Evolutionary conservation across 2,888 invertebrate genomes (phyloP).

Genomic region (Apantesis nais): DNA sequence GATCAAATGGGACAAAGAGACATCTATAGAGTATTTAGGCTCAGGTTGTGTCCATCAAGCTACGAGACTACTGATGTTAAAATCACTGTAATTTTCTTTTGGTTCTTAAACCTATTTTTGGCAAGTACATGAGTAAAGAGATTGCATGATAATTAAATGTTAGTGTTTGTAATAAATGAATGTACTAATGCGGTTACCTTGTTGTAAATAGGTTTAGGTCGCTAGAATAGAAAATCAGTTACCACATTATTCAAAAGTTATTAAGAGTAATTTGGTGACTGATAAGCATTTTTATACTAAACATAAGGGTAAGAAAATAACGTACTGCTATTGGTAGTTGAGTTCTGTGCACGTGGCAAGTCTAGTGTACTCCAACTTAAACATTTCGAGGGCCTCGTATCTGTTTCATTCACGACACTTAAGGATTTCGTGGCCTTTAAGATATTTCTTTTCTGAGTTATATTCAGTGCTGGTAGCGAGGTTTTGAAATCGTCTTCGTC

Average conservation of each 20-base stretch:
- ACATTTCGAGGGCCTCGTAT: conserved; percentile 59
- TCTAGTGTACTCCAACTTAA: conserved; percentile 71
- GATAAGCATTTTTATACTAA: not conserved
- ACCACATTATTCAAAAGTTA: not conserved
- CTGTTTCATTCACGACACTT: conserved; percentile 35
- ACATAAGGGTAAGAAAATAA: not conserved
- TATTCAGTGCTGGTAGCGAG: conserved; percentile 58
- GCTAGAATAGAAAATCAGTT: not conserved
- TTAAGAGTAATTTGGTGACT: not conserved
- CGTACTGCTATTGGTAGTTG: conserved; percentile 40
- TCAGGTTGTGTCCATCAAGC: conserved; percentile 34
- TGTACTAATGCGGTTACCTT: not conserved
- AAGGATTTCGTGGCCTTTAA: conserved; percentile 64
- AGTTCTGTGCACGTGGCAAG: conserved; percentile 51
- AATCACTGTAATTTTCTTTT: not conserved
- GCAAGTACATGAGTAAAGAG: not conserved
- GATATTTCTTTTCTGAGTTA: conserved; percentile 48
- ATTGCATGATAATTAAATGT: not conserved
- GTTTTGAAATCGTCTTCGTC: conserved; percentile 50
- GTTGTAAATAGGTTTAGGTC: not conserved
- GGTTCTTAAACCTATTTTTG: not conserved
- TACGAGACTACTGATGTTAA: not conserved
- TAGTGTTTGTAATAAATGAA: not conserved
- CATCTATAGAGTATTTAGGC: conserved; percentile 29
- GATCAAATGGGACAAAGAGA: conserved; percentile 29